Percentiles rank a stretch among this genome's conserved stretches.
Conservation (phyloP, 2,888 invertebrate species). For the Colostygia pectinataria region DNA sequence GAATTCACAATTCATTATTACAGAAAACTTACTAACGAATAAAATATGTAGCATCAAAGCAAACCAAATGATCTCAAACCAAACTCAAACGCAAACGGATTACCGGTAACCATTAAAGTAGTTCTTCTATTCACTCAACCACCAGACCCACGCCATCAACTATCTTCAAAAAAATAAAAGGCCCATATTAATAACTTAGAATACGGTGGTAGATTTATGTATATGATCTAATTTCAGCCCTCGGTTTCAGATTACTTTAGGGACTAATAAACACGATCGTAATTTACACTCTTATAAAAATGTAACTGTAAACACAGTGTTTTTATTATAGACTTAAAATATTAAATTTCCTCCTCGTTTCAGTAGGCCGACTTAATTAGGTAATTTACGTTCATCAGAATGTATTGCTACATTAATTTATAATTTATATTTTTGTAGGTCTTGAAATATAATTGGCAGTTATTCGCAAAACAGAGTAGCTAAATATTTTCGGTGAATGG, state of each 20-base stretch:
- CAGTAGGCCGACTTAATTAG: slow-evolving; percentile 30
- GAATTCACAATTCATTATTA: no score
- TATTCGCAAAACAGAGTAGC: slow-evolving; percentile 1
- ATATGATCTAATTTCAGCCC: neutral
- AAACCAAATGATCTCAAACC: no score
- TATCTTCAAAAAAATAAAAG: no score
- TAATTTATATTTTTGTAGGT: slow-evolving; percentile 27
- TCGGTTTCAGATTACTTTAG: slow-evolving; percentile 12
- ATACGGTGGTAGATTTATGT: no score
- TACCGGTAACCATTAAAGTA: no score
- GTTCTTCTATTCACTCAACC: no score
- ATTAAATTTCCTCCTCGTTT: slow-evolving; percentile 26
- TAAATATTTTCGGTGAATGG: slow-evolving; percentile 36
- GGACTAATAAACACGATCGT: slow-evolving; percentile 17
- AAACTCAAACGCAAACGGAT: no score
- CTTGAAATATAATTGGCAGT: slow-evolving; percentile 20
- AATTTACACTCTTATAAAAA: slow-evolving; percentile 15
- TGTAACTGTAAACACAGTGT: slow-evolving; percentile 17
- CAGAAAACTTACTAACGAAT: no score
- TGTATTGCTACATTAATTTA: slow-evolving; percentile 25
- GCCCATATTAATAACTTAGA: no score
- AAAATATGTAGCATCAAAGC: no score
- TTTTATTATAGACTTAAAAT: slow-evolving; percentile 26
- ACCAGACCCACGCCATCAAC: no score
- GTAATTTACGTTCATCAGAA: slow-evolving; percentile 30